Base-by-base conservation (phyloP, 2,113 vertebrate genomes). In the Datnioides undecimradiatus region DNA sequence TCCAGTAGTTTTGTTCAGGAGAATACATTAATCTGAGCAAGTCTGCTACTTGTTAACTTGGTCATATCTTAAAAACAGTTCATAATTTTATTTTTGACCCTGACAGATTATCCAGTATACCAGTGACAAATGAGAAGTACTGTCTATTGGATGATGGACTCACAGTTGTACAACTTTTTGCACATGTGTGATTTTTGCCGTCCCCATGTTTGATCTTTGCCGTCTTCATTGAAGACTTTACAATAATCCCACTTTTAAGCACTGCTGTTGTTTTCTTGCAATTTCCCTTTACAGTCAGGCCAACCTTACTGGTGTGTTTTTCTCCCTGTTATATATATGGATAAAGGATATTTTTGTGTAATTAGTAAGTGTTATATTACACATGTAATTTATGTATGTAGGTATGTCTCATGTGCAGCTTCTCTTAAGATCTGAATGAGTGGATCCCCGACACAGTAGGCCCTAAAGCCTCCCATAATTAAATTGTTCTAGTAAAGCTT, bases 401-500 rank as follows among this genome's bases (percentile, higher is more conserved):
- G 19, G 49, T 48, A n/a, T 38, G 48, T 75, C 67, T 73, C 55
- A 34, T 83, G 65, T 82, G 54, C 52, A 57, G 25, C 74, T 68
- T 77, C 63, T 73, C 41, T 71, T 72, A n/a, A 57, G 57, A 19
- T 72, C 73, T 41, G 72, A 86, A 81, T 65, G 58, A 77, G 82
- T 17, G 87, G 70, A 92, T 80, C 73, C 59, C 63, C 65, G 12
- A 79, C 68, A 60, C 40, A 66, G 71, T 31, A 73, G 51, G 74
- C 84, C 75, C 72, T 79, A 75, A 92, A 90, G 65, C 68, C 41
- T 60, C 60, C 77, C 71, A 73, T 93, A 89, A 94, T 94, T 79
- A 93, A 93, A 93, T 92, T 92, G 87, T 91, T 89, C 90, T 80
- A 86, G 90, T 93, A 93, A 94, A 92, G 82, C 73, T 87, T 84